These are phyloP conservation scores for Steinernema hermaphroditum DNA, from an alignment of 2,888 invertebrate species.

Conservation along the genomic window DNA sequence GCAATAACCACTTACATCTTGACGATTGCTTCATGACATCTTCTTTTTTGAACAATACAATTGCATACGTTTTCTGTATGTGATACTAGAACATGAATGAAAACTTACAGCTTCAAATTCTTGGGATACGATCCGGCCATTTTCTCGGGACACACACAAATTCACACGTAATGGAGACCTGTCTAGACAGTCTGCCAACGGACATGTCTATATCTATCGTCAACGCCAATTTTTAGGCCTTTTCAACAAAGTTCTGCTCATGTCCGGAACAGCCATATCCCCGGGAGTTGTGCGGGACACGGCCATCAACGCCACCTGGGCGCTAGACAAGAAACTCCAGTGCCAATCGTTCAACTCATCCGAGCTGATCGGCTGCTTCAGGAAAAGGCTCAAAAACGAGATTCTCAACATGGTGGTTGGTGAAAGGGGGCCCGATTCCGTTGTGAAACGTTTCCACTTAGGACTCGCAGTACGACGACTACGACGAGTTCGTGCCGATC, in stretches of 20 bases:
- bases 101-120: no score
- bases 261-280: slow-evolving; percentile 65
- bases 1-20: no score
- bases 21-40: no score
- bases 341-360: slow-evolving; percentile 64
- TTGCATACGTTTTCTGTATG: no score
- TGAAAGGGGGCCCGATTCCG: no score
- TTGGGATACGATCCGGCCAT: no score
- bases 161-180: no score
- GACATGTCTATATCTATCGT: no score
- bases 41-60: no score
- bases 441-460: not conserved
- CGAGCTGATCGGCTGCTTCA: slow-evolving; percentile 63
- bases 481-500: slow-evolving; percentile 65
- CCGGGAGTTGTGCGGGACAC: slow-evolving; percentile 65
- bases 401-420: slow-evolving; percentile 59
- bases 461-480: slow-evolving; percentile 55
- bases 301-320: slow-evolving; percentile 66
- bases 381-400: slow-evolving; percentile 60
- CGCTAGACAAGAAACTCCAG: slow-evolving; percentile 54
- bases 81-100: no score
- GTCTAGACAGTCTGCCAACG: no score
- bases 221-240: slow-evolving; percentile 53
- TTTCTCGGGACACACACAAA: no score
- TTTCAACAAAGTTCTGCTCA: slow-evolving; percentile 63